Percentiles rank a stretch among this genome's conserved stretches.
Conservation (phyloP, 2,113 vertebrate genomes). For the Saimiri boliviensis region DNA sequence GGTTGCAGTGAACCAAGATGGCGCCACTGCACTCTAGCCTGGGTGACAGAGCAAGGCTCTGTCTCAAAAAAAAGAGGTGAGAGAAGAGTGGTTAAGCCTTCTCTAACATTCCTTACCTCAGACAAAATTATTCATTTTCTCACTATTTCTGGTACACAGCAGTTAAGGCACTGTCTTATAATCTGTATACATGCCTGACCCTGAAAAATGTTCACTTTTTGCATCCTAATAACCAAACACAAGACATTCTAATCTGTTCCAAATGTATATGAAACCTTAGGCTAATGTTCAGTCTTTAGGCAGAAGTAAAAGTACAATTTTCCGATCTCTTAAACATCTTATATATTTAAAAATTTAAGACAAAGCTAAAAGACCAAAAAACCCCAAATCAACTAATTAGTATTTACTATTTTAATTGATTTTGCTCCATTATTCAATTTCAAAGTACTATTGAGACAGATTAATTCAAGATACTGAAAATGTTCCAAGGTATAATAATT, state of each 20-base stretch:
- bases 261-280: background rate
- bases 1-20: too few relatives aligned
- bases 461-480: background rate
- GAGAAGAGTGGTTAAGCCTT: background rate
- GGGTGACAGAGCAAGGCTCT: too few relatives aligned
- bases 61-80: background rate
- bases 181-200: background rate
- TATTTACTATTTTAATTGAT: background rate
- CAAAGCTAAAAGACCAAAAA: conserved; percentile 2
- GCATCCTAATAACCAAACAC: background rate
- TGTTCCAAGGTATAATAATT: background rate
- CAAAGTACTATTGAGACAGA: background rate
- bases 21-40: too few relatives aligned
- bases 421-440: background rate
- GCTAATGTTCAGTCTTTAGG: background rate
- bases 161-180: background rate
- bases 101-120: background rate
- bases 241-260: background rate
- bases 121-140: background rate
- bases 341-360: background rate
- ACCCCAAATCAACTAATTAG: background rate
- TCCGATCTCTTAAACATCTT: background rate
- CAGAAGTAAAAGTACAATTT: background rate
- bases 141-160: background rate
- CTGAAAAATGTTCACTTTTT: background rate